Evolutionary conservation across 2,113 vertebrate species (phyloP).

Genomic region (Cynoglossus semilaevis): DNA sequence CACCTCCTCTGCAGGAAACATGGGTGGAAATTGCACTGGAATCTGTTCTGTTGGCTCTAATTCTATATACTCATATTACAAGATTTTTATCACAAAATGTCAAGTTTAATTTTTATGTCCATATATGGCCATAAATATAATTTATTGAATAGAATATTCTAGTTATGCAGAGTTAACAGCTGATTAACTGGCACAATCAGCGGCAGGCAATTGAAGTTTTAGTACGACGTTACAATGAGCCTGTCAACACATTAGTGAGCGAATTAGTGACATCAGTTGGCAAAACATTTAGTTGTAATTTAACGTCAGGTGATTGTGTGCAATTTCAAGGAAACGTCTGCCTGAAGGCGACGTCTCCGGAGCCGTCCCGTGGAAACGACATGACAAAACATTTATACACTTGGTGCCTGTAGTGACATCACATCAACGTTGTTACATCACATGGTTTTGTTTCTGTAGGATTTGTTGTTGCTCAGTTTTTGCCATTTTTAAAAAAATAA

Average conservation of each 20-base stretch:
- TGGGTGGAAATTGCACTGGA: slow-evolving; percentile 23
- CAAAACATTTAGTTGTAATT: slow-evolving; percentile 32
- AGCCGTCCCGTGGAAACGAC: too few species aligned
- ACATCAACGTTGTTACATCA: too few species aligned
- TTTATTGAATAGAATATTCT: not conserved
- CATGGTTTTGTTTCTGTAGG: too few species aligned
- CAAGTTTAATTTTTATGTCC: not conserved
- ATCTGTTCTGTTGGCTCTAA: not conserved
- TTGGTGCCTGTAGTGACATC: too few species aligned
- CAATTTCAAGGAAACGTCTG: slow-evolving; percentile 17
- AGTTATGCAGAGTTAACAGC: not conserved
- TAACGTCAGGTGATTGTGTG: slow-evolving; percentile 28
- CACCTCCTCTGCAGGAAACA: slow-evolving; percentile 33
- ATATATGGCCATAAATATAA: not conserved
- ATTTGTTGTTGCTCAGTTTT: too few species aligned
- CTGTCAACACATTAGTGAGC: not conserved
- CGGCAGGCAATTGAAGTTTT: too few species aligned
- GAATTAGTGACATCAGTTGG: slow-evolving; percentile 36
- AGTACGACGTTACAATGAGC: not conserved
- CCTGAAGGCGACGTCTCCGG: not conserved
- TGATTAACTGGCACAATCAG: too few species aligned
- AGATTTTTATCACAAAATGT: too few species aligned
- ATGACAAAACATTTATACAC: too few species aligned
- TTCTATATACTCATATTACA: too few species aligned
- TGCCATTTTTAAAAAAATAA: too few species aligned